These are phyloP conservation scores for Adoxophyes honmai DNA, from an alignment of 1,140 invertebrate species.

Conservation along the genomic window DNA sequence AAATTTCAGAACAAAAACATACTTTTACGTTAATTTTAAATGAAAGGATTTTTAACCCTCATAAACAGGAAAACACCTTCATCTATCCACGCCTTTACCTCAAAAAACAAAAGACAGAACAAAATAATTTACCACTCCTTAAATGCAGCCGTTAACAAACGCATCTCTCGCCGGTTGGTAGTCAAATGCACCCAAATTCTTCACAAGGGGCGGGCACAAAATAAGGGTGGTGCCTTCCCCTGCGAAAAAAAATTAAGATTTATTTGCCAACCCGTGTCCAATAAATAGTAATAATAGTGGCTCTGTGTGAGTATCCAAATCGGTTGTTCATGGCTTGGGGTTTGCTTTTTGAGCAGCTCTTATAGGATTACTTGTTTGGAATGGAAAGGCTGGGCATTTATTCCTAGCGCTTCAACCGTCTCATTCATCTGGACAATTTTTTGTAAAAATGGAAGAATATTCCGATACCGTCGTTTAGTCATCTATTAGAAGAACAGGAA, in stretches of 20 bases:
- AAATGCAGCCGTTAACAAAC: conserved; percentile 20
- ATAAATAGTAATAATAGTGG: conserved; percentile 35
- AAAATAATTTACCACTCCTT: conserved; percentile 7
- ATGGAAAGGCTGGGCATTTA: background rate
- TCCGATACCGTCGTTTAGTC: too few species aligned
- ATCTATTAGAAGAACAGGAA: too few species aligned
- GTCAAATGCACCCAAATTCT: conserved; percentile 27
- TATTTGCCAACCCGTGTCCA: conserved; percentile 44
- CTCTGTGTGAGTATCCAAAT: conserved; percentile 13
- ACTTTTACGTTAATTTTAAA: too few species aligned
- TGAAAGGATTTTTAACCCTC: too few species aligned
- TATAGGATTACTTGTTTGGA: conserved; percentile 5
- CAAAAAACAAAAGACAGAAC: too few species aligned
- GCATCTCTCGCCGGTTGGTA: conserved; percentile 11
- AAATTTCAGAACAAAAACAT: too few species aligned
- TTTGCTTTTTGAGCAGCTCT: background rate
- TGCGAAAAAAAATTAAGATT: conserved; percentile 64
- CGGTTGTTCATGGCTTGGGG: conserved; percentile 10
- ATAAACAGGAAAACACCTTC: too few species aligned
- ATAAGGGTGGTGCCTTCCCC: conserved; percentile 56
- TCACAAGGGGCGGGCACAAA: conserved; percentile 30
- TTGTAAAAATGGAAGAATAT: too few species aligned
- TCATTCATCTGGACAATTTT: too few species aligned
- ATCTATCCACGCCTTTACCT: too few species aligned
- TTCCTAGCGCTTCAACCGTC: too few species aligned